Evolutionary conservation across 2,888 invertebrate species (phyloP), one percentile per base, ranked within the genome.

Genomic region (Caenorhabditis sp.): DNA sequence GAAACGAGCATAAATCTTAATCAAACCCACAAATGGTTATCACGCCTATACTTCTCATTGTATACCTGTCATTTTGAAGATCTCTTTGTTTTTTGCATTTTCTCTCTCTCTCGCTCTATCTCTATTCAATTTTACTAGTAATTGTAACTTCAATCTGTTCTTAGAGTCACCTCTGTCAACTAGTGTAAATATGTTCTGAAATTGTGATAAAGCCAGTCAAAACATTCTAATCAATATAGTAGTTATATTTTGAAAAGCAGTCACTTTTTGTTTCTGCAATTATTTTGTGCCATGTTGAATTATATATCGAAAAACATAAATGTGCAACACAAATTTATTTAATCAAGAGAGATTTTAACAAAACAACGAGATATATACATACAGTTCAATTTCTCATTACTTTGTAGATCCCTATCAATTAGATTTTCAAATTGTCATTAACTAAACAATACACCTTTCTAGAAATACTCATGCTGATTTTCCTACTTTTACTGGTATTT

Each of bases 1-100:
- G 80, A 80, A 74, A 56, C 63, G 74, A 58, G 70, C 71, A 21
- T 71, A 58, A 71, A 49, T n/a, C n/a, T n/a, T n/a, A n/a, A 14
- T 26, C 23, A 57, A 21, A 57, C 62, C 5, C 5, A 31, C 4
- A 31, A 31, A 31, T n/a, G n/a, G n/a, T n/a, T n/a, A n/a, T n/a
- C n/a, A n/a, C n/a, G 36, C 36, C 10, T 36, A 8, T 10, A 17
- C 43, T 43, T 12, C 43, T 43, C 50, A 31, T 36, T 5, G 56
- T 38, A 25, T 56, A 54, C 59, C 27, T 49, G 57, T 61, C 17
- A 59, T 59, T 59, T 21, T n/a, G 4, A 59, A n/a, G 20, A 36
- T 36, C 59, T 20, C 21, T n/a, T n/a, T 12, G 4, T 59, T 36
- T 57, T 20, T 20, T 20, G 36, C 27, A 36, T 36, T 59, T 20